These are phyloP conservation scores for Junonia oenone DNA, from an alignment of 2,888 invertebrate species.

Conservation along the genomic window DNA sequence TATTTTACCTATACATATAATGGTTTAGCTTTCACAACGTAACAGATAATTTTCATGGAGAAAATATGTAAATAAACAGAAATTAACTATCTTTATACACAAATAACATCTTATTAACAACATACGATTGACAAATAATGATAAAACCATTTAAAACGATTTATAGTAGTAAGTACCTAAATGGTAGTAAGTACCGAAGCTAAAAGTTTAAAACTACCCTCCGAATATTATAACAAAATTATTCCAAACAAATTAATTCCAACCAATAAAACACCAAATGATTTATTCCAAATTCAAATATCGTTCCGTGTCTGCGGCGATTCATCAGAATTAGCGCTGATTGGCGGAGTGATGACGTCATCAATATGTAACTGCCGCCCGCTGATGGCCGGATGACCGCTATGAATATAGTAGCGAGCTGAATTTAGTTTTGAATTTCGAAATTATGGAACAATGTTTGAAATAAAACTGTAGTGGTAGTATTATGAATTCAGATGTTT, in stretches of 20 bases:
- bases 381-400: constrained; percentile 21
- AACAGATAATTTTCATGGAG: no score
- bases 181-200: no score
- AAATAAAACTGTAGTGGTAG: neutral
- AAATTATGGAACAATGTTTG: constrained; percentile 4
- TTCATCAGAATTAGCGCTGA: constrained; percentile 69
- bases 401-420: constrained; percentile 22
- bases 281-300: constrained; percentile 39
- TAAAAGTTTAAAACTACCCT: neutral
- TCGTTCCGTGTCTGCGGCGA: constrained; percentile 44
- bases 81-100: no score
- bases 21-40: no score
- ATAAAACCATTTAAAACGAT: no score
- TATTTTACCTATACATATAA: no score
- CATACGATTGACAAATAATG: no score
- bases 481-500: neutral
- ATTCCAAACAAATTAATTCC: neutral
- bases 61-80: no score
- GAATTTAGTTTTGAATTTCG: constrained; percentile 19
- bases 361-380: constrained; percentile 46
- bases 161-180: no score
- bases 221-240: neutral
- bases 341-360: constrained; percentile 67
- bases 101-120: no score
- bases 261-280: neutral